Conservation (phyloP, 1,140 invertebrate species). For the Ooceraea biroi region DNA sequence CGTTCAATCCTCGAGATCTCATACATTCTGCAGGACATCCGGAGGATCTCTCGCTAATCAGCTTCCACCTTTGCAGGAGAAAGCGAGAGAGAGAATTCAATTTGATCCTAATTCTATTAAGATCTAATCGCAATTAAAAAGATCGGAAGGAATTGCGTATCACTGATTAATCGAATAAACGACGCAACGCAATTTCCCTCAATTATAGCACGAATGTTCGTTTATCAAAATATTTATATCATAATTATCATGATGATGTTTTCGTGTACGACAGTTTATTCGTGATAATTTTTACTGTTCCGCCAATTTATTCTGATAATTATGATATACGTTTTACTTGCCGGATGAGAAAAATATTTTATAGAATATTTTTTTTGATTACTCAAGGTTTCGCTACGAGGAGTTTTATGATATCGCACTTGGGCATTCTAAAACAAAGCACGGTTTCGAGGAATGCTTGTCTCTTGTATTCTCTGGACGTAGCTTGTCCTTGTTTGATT, state of each 20-base stretch:
- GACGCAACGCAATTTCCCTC: too few relatives aligned
- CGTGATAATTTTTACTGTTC: neutral
- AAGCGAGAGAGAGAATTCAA: neutral
- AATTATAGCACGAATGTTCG: too few relatives aligned
- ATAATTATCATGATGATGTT: neutral
- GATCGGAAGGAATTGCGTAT: neutral
- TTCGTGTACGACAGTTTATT: neutral
- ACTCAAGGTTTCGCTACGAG: neutral
- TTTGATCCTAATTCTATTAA: slow-evolving; percentile 45
- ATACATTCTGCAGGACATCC: slow-evolving; percentile 66
- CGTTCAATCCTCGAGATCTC: slow-evolving; percentile 61
- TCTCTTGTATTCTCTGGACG: neutral
- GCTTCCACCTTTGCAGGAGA: neutral
- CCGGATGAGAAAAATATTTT: neutral
- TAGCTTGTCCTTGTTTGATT: slow-evolving; percentile 13
- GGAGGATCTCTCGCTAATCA: slow-evolving; percentile 29
- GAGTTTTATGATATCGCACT: neutral
- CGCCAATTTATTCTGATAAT: neutral
- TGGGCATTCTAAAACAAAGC: neutral
- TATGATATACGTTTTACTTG: neutral
- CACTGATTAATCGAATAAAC: neutral
- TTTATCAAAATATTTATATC: neutral
- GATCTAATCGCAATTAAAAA: neutral
- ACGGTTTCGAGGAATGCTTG: slow-evolving; percentile 4
- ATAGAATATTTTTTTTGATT: neutral